Conservation (phyloP, 2,113 vertebrate genomes). For the Labeo rohita region DNA sequence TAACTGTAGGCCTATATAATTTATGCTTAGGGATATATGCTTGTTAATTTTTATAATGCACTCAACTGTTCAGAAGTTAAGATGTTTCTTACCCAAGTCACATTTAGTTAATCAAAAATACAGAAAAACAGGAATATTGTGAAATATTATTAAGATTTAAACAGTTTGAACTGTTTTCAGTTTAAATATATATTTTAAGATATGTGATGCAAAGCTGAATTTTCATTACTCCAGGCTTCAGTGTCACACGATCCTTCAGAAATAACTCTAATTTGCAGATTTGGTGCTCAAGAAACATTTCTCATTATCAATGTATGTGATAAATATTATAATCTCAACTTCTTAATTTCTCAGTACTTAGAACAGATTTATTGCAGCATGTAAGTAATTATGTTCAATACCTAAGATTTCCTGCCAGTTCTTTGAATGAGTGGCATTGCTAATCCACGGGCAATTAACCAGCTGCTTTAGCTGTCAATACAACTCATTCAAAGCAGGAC, state of each 20-base stretch:
- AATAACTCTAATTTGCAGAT: not conserved
- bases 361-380: not conserved
- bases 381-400: not conserved
- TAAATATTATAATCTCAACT: not conserved
- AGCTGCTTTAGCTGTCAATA: conserved; percentile 6
- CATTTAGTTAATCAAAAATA: no score
- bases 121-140: not conserved
- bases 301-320: not conserved
- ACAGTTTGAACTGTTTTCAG: not conserved
- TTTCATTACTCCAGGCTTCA: not conserved
- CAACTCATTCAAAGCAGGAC: conserved; percentile 2
- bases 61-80: not conserved
- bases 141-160: not conserved
- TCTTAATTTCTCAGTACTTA: not conserved
- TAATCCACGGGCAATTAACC: conserved; percentile 16
- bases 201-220: not conserved
- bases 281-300: not conserved
- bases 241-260: not conserved
- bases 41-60: no score
- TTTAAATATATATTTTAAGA: no score
- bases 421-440: conserved; percentile 8
- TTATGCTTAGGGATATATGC: no score
- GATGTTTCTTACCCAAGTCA: no score
- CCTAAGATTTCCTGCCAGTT: not conserved
- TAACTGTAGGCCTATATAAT: not conserved